Percentiles rank a stretch among this genome's conserved stretches.
These are phyloP conservation scores for Dromius quadrimaculatus DNA, from an alignment of 2,888 invertebrate genomes.

Conservation along the genomic window DNA sequence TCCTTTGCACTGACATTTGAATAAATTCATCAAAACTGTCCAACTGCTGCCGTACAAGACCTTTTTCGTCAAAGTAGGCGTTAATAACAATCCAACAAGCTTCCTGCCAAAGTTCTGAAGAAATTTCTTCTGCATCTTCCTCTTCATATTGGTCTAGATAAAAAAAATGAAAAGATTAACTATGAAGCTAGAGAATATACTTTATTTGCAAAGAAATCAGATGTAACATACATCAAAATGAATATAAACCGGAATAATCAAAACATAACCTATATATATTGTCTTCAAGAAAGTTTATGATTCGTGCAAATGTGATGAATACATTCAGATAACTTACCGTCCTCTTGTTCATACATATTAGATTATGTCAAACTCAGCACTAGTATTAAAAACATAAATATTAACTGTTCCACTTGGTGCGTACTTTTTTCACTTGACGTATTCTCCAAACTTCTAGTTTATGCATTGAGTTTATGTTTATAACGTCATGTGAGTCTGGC, in stretches of 20 bases:
- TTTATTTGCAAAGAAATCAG: too few species aligned
- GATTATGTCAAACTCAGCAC: not conserved
- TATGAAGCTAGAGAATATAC: too few species aligned
- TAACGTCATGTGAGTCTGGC: not conserved
- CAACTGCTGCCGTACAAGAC: conserved; percentile 97
- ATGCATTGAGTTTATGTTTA: not conserved
- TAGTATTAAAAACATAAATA: not conserved
- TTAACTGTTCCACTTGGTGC: not conserved
- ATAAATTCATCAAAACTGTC: conserved; percentile 99
- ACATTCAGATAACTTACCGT: conserved; percentile 30
- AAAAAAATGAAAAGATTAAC: not conserved
- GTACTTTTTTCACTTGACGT: not conserved
- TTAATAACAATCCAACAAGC: conserved; percentile 99
- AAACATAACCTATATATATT: conserved; percentile 2
- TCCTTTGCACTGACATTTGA: conserved; percentile 99
- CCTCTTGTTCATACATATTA: conserved; percentile 45
- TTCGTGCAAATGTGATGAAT: not conserved
- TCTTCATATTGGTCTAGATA: conserved; percentile 75
- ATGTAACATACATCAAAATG: too few species aligned
- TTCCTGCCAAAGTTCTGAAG: conserved; percentile 98
- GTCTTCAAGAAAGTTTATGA: too few species aligned
- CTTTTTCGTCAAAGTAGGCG: conserved; percentile 99
- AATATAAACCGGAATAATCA: not conserved
- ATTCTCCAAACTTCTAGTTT: not conserved
- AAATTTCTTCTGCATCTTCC: conserved; percentile 94